Evolutionary conservation across 1,140 invertebrate species (phyloP), one percentile per base, ranked within the genome.

Genomic region (Heliothis subflexa): DNA sequence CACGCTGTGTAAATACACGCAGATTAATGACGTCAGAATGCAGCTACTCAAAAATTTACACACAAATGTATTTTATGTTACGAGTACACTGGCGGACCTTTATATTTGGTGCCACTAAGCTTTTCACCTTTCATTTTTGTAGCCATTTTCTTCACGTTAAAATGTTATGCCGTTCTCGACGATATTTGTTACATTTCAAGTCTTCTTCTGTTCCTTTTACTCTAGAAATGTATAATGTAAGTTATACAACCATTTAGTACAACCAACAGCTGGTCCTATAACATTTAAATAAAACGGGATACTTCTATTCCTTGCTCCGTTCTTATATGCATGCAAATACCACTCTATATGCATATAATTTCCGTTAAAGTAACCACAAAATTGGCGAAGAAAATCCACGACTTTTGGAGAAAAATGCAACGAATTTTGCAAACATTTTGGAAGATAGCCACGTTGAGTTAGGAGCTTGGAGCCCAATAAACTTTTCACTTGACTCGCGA

Each of bases 11-110:
- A 64, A 64, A 54, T 52, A 75, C 40, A 25, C 14, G 11, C 61
- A 64, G 40, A 59, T 52, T 73, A 40, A 47, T 73, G 52, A 73
- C 16, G 52, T 59, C 33, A 59, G 40, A 59, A 73, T 54, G 68
- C 68, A 72, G 52, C 50, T 59, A 62, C 73, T 64, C 25, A 16
- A 62, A 75, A 64, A 75, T 75, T 61, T 74, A 75, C 59, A 75
- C n/a, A 75, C 21, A 62, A 64, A 75, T 75, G 57, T 64, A 75
- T 64, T 64, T 64, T 40, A 9, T 50, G 9, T 61, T 52, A 13
- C 18, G 11, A 14, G 21, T 33, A 70, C 66, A 70, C 12, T 70
- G 47, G 55, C 18, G 40, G 55, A 57, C 72, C 49, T 61, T 25
- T 59, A 61, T 62, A 74, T 28, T 40, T 16, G 13, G 11, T 55